Evolutionary conservation across 1,140 invertebrate species (phyloP).

Genomic region (Formica selysi): DNA sequence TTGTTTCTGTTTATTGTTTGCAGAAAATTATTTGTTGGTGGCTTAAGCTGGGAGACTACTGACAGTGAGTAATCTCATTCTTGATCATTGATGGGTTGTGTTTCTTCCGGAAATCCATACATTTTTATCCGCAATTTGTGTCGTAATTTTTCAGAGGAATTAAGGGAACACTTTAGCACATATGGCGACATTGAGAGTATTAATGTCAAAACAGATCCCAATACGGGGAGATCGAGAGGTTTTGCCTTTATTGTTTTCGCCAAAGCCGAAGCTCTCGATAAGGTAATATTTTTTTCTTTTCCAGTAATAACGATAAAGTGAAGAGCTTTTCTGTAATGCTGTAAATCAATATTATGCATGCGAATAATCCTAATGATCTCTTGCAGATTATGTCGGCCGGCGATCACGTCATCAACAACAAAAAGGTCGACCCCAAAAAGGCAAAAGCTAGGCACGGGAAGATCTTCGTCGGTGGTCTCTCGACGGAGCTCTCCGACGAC

Average conservation of each 20-base stretch:
- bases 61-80: conserved; percentile 93
- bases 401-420: conserved; percentile 96
- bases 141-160: conserved; percentile 91
- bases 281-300: conserved; percentile 87
- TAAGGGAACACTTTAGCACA: conserved; percentile 95
- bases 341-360: conserved; percentile 1
- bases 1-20: conserved; percentile 87
- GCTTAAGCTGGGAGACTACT: conserved; percentile 98
- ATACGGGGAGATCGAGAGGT: conserved; percentile 95
- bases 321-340: conserved; percentile 43
- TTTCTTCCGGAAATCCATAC: background rate
- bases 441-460: conserved; percentile 97
- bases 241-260: conserved; percentile 98
- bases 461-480: conserved; percentile 97
- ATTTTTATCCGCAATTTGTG: conserved; percentile 5
- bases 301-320: background rate
- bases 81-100: conserved; percentile 73
- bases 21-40: conserved; percentile 99
- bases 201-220: conserved; percentile 96
- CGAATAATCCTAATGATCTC: conserved; percentile 69
- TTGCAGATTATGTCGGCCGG: conserved; percentile 90
- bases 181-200: conserved; percentile 97
- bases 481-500: conserved; percentile 95
- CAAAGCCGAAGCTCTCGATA: conserved; percentile 94
- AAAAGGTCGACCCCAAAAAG: conserved; percentile 98